Evolutionary conservation across 2,113 vertebrate genomes (phyloP).

Genomic region (Hucho hucho): DNA sequence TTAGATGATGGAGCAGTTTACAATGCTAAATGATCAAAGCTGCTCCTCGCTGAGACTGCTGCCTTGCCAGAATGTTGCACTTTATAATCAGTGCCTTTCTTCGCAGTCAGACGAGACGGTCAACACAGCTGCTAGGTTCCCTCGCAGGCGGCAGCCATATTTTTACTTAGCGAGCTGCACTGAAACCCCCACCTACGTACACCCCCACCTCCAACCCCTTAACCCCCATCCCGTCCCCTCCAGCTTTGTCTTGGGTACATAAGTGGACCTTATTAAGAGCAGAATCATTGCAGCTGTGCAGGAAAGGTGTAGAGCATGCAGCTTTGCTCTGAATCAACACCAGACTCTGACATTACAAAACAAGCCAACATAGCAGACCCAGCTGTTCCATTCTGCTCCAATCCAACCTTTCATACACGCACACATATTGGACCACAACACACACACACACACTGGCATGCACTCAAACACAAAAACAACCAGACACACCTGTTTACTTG

Average conservation of each 20-base stretch:
- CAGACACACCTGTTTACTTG: background rate
- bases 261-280: too few species aligned
- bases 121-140: constrained; percentile 63
- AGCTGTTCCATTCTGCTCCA: background rate
- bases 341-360: background rate
- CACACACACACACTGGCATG: background rate
- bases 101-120: constrained; percentile 37
- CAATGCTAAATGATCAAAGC: constrained; percentile 34
- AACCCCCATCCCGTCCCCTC: too few species aligned
- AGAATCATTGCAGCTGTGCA: constrained; percentile 11
- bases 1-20: constrained; percentile 20
- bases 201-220: too few species aligned
- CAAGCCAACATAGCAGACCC: background rate
- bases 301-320: too few species aligned
- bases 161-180: constrained; percentile 25
- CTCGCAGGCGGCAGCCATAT: constrained; percentile 16
- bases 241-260: too few species aligned
- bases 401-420: background rate
- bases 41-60: background rate
- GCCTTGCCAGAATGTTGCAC: too few species aligned
- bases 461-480: background rate
- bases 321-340: background rate
- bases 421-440: background rate
- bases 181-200: too few species aligned
- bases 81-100: too few species aligned